phyloP scores from a whole-genome alignment of 2,797 vertebrate genomes.

The Carduelis carduelis region DNA sequence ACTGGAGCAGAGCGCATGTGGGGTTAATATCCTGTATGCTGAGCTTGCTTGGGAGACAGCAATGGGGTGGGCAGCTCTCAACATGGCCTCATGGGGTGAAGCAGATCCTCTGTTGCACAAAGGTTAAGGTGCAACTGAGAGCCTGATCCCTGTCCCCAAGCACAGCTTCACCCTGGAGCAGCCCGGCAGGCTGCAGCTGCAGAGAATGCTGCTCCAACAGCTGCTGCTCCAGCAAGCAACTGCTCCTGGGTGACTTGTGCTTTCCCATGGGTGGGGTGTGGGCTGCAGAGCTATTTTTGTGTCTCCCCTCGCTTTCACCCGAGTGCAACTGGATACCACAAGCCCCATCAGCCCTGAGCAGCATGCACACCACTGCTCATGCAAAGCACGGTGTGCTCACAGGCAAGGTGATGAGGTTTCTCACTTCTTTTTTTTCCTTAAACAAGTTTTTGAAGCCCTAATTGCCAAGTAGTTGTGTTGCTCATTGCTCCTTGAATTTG shows the following conservation, averaged over 20 bases:
- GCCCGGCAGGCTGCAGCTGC: neutral
- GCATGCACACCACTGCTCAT: neutral
- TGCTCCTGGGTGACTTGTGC: neutral
- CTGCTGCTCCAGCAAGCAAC: neutral
- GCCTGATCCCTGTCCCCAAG: neutral
- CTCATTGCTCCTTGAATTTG: neutral
- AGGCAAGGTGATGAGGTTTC: neutral
- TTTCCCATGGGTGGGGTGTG: conserved; percentile 1
- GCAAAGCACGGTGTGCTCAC: neutral
- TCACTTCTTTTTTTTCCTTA: neutral
- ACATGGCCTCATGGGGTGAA: neutral
- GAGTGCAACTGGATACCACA: conserved; percentile 16
- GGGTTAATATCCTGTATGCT: neutral
- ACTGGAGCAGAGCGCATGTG: neutral
- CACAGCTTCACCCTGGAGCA: neutral
- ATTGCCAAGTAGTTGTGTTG: neutral
- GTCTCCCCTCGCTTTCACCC: conserved; percentile 40
- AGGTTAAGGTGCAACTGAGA: neutral
- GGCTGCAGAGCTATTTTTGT: conserved; percentile 47
- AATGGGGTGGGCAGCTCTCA: fast-evolving
- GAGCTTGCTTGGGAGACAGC: neutral
- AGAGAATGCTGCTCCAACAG: neutral
- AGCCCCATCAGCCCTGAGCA: neutral
- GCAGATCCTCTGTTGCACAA: neutral
- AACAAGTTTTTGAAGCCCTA: neutral